Percentiles rank a stretch among this genome's conserved stretches.
phyloP scores from a whole-genome alignment of 2,113 vertebrate species.

The Proterorhinus semilunaris region DNA sequence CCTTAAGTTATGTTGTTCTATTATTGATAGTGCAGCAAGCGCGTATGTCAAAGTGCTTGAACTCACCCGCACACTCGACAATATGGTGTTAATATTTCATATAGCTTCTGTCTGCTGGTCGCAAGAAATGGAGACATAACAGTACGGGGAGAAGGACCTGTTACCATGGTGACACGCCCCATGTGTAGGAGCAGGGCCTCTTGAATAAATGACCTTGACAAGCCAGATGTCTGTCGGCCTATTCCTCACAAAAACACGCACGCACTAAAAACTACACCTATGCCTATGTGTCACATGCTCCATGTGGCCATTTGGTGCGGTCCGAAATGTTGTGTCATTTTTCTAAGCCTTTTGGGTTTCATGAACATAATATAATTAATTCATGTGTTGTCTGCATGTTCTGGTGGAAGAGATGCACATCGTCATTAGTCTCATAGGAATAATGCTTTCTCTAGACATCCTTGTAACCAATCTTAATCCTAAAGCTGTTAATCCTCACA shows the following conservation, averaged over 20 bases:
- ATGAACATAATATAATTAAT: background rate
- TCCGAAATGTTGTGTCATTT: background rate
- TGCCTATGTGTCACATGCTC: no score
- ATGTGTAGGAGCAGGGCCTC: constrained; percentile 57
- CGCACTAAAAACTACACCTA: background rate
- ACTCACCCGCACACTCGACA: background rate
- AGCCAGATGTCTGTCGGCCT: constrained; percentile 62
- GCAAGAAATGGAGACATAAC: constrained; percentile 24
- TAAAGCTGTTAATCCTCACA: constrained; percentile 11
- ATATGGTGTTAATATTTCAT: constrained; percentile 6
- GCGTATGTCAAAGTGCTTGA: background rate
- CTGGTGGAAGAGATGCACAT: background rate
- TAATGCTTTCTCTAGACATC: constrained; percentile 3
- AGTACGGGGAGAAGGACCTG: constrained; percentile 43
- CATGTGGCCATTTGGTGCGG: no score
- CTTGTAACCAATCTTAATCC: constrained; percentile 6
- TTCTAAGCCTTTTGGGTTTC: background rate
- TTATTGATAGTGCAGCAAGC: background rate
- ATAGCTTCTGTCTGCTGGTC: constrained; percentile 18
- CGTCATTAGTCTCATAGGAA: background rate
- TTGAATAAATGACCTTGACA: constrained; percentile 74
- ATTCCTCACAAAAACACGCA: constrained; percentile 34
- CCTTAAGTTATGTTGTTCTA: background rate
- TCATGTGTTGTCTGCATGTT: background rate
- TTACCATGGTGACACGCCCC: constrained; percentile 69